Evolutionary conservation across 2,888 invertebrate genomes (phyloP).

Genomic region (Dascillus cervinus): DNA sequence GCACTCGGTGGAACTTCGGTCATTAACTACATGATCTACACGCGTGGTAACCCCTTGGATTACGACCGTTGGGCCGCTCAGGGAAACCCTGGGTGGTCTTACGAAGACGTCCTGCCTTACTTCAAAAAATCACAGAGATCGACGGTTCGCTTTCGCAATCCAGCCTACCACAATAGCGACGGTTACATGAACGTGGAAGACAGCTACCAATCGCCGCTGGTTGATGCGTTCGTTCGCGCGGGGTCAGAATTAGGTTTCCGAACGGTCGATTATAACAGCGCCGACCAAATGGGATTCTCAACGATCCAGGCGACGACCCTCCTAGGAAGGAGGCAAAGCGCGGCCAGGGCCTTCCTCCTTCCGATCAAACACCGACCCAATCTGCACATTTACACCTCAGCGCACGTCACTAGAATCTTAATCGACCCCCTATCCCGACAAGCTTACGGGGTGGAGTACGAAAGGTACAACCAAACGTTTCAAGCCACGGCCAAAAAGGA

Average conservation of each 20-base stretch:
- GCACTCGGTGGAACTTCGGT: slow-evolving; percentile 53
- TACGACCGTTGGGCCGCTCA: slow-evolving; percentile 58
- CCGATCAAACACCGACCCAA: slow-evolving; percentile 48
- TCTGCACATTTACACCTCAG: slow-evolving; percentile 49
- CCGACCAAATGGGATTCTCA: slow-evolving; percentile 38
- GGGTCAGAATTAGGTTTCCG: slow-evolving; percentile 41
- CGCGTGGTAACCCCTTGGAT: slow-evolving; percentile 61
- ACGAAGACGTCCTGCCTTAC: slow-evolving; percentile 42
- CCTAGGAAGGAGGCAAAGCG: slow-evolving; percentile 48
- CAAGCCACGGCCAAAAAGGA: slow-evolving; percentile 43
- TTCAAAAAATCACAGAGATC: slow-evolving; percentile 51
- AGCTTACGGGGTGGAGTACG: slow-evolving; percentile 44
- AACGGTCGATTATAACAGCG: slow-evolving; percentile 41
- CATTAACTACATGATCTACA: slow-evolving; percentile 64
- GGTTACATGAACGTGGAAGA: slow-evolving; percentile 58
- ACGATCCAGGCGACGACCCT: slow-evolving; percentile 42
- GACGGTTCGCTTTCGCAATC: slow-evolving; percentile 31
- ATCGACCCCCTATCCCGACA: slow-evolving; percentile 42
- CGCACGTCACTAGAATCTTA: slow-evolving; percentile 51
- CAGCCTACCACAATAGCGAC: slow-evolving; percentile 50
- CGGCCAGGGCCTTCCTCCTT: slow-evolving; percentile 52
- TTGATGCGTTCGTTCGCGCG: slow-evolving; percentile 34
- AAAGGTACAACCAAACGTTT: slow-evolving; percentile 22
- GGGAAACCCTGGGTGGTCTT: slow-evolving; percentile 68
- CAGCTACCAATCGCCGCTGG: slow-evolving; percentile 44